phyloP scores from a whole-genome alignment of 2,113 vertebrate species.

The Bos taurus region DNA sequence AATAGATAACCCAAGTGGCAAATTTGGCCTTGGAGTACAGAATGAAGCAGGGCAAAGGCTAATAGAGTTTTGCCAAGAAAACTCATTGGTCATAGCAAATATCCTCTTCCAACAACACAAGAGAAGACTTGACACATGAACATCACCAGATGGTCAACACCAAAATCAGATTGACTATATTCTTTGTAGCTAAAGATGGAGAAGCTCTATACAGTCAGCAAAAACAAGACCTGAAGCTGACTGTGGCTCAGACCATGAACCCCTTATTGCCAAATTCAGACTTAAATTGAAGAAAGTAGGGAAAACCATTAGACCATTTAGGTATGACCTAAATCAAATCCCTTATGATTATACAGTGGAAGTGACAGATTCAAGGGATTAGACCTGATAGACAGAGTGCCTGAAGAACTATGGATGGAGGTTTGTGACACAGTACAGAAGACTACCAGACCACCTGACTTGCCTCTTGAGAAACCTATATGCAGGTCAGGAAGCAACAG shows the following conservation, averaged over 20 bases:
- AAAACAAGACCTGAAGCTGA: background rate
- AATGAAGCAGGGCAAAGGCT: background rate
- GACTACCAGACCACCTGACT: no score
- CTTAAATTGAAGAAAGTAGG: background rate
- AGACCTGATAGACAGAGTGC: background rate
- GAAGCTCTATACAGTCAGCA: background rate
- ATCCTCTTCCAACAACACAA: background rate
- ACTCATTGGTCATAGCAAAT: background rate
- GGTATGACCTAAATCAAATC: background rate
- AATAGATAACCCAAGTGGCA: background rate
- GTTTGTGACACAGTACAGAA: background rate
- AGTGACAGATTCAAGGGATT: background rate
- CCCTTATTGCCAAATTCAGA: background rate
- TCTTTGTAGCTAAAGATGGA: background rate
- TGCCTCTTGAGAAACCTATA: no score
- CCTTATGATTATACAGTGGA: background rate
- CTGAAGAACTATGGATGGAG: background rate
- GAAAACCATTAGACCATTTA: background rate
- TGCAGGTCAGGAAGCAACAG: no score
- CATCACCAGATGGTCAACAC: background rate
- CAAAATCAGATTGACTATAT: background rate
- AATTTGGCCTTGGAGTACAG: background rate
- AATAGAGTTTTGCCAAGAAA: background rate
- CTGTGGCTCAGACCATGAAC: background rate
- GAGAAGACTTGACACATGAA: background rate